Percentiles rank a stretch among this genome's conserved stretches.
Conservation (phyloP, 2,888 invertebrate species). For the Argyresthia goedartella region DNA sequence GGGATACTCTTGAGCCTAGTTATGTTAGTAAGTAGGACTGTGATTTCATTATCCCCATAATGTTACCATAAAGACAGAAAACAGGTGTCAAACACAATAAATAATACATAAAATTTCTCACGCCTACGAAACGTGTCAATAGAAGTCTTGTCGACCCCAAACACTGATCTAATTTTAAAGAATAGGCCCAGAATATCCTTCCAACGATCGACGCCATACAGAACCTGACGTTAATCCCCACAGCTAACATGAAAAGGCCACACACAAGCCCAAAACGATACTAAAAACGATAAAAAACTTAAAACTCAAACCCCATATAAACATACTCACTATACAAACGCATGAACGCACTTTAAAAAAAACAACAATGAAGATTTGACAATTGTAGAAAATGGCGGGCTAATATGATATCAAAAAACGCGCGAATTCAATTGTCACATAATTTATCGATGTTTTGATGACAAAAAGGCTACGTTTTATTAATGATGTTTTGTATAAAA, state of each 20-base stretch:
- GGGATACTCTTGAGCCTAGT: no score
- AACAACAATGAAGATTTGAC: conserved; percentile 36
- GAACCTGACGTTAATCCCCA: conserved; percentile 7
- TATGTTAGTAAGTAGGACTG: no score
- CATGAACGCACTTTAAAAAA: conserved; percentile 50
- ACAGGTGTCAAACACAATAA: no score
- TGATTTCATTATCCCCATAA: no score
- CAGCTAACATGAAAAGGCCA: conserved; percentile 30
- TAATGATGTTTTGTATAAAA: conserved; percentile 14
- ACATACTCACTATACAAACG: conserved; percentile 19
- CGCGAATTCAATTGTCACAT: conserved; percentile 59
- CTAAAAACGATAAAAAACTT: conserved; percentile 17
- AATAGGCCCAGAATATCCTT: conserved; percentile 22
- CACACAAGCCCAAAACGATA: conserved; percentile 24
- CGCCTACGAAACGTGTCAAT: conserved; percentile 20
- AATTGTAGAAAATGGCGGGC: conserved; percentile 51
- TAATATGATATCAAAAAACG: conserved; percentile 66
- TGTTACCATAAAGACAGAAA: no score
- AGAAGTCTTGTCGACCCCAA: conserved; percentile 9
- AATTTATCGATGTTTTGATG: conserved; percentile 55
- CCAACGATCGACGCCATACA: conserved; percentile 25
- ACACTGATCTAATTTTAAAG: not conserved
- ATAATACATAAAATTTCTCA: conserved; percentile 17
- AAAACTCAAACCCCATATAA: conserved; percentile 24
- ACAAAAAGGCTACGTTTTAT: conserved; percentile 15